Evolutionary conservation across 2,113 vertebrate genomes (phyloP).

Genomic region (Aleadryas rufinucha): DNA sequence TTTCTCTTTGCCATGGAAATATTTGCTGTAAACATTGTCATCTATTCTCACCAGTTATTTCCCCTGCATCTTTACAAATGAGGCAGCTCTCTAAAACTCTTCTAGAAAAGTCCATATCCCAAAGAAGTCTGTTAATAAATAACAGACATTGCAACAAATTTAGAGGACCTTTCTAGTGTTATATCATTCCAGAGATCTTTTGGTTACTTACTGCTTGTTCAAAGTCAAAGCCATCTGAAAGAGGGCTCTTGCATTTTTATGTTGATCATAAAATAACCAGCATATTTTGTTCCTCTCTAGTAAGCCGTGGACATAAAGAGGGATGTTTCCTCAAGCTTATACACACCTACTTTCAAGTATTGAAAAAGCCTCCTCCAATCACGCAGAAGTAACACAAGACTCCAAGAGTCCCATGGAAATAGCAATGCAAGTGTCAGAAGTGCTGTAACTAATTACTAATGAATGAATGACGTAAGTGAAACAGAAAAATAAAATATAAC

Average conservation of each 20-base stretch:
- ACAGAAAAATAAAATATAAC: background rate
- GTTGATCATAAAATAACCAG: background rate
- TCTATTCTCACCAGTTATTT: background rate
- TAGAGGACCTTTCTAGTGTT: background rate
- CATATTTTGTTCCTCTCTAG: background rate
- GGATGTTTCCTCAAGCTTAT: background rate
- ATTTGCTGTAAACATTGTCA: background rate
- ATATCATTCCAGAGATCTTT: background rate
- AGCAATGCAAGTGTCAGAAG: background rate
- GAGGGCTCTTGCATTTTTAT: background rate
- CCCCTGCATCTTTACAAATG: background rate
- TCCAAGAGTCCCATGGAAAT: background rate
- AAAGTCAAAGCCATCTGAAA: background rate
- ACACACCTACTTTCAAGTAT: background rate
- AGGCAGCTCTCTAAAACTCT: background rate
- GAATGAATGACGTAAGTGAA: background rate
- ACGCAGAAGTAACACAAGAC: background rate
- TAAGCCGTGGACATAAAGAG: background rate
- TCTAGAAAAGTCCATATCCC: background rate
- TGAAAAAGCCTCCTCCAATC: background rate
- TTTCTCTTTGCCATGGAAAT: background rate
- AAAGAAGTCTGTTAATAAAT: background rate
- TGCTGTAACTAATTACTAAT: background rate
- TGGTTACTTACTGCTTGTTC: background rate
- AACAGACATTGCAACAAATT: background rate